phyloP scores from a whole-genome alignment of 2,113 vertebrate genomes.

The Atractosteus spatula region DNA sequence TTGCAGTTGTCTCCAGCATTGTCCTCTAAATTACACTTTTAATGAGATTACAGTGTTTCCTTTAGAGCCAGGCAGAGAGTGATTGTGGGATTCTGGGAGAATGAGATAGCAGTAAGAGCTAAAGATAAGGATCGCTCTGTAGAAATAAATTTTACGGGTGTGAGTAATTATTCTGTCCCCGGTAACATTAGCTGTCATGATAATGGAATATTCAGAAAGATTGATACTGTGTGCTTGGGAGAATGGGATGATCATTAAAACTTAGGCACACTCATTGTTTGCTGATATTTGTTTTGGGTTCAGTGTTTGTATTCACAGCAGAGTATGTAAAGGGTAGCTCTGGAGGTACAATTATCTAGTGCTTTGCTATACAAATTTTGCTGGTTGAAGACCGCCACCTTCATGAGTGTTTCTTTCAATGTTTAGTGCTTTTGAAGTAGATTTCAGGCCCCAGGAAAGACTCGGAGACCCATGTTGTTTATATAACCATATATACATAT shows the following conservation, averaged over 20 bases:
- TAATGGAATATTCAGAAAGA: constrained; percentile 66
- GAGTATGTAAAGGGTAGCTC: neutral
- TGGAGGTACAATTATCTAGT: neutral
- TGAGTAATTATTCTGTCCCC: constrained; percentile 68
- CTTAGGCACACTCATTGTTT: constrained; percentile 20
- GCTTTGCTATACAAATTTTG: neutral
- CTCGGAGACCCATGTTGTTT: too few relatives aligned
- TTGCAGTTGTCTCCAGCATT: constrained; percentile 49
- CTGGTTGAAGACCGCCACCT: neutral
- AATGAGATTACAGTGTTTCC: constrained; percentile 73
- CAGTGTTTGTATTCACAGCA: constrained; percentile 23
- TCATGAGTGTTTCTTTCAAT: neutral
- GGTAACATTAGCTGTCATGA: constrained; percentile 63
- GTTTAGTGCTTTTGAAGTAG: too few relatives aligned
- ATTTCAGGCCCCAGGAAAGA: too few relatives aligned
- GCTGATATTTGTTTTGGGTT: neutral
- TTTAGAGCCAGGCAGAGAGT: constrained; percentile 38
- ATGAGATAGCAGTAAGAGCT: constrained; percentile 59
- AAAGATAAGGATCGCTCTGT: constrained; percentile 66
- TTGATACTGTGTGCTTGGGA: constrained; percentile 50
- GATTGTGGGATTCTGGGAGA: constrained; percentile 60
- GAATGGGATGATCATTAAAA: constrained; percentile 52
- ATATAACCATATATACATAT: too few relatives aligned
- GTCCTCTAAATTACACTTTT: constrained; percentile 75
- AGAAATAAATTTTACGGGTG: constrained; percentile 61